A percentile compares a stretch with the other conserved stretches of the same genome.
Conservation (phyloP, 1,140 invertebrate species). For the Platorchestia sp. region DNA sequence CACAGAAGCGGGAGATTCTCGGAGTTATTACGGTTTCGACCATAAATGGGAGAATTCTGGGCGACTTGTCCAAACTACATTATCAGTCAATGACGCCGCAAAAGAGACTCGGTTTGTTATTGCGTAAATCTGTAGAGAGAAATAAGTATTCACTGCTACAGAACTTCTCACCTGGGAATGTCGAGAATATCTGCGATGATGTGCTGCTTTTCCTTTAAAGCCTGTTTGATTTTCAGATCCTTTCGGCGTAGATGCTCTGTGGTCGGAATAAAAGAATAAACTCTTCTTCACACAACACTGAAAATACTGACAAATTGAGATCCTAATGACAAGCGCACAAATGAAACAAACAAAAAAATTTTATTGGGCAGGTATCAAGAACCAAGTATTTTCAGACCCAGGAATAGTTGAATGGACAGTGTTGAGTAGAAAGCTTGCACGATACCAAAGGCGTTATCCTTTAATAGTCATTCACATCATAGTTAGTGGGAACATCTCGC, state of each 20-base stretch:
- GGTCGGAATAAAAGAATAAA: conserved; percentile 67
- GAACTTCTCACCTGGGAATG: conserved; percentile 74
- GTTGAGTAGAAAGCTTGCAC: background rate
- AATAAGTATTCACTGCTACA: background rate
- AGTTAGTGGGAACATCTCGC: background rate
- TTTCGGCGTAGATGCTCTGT: conserved; percentile 81
- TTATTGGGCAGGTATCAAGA: background rate
- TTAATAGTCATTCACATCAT: conserved; percentile 2
- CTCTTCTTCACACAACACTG: background rate
- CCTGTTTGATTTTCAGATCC: conserved; percentile 79
- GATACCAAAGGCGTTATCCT: background rate
- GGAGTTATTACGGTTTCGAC: background rate
- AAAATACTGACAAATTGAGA: background rate
- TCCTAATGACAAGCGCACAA: conserved; percentile 2
- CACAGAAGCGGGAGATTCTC: background rate
- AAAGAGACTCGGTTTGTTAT: background rate
- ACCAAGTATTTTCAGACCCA: background rate
- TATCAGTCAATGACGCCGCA: background rate
- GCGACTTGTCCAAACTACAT: background rate
- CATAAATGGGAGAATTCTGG: background rate
- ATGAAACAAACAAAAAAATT: conserved; percentile 50
- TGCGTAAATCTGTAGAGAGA: background rate
- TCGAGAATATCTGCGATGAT: conserved; percentile 83
- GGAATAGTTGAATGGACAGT: background rate
- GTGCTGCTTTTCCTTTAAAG: conserved; percentile 81